Base-by-base conservation (phyloP, 2,888 invertebrate species). In the Lepeophtheirus nordmannii region DNA sequence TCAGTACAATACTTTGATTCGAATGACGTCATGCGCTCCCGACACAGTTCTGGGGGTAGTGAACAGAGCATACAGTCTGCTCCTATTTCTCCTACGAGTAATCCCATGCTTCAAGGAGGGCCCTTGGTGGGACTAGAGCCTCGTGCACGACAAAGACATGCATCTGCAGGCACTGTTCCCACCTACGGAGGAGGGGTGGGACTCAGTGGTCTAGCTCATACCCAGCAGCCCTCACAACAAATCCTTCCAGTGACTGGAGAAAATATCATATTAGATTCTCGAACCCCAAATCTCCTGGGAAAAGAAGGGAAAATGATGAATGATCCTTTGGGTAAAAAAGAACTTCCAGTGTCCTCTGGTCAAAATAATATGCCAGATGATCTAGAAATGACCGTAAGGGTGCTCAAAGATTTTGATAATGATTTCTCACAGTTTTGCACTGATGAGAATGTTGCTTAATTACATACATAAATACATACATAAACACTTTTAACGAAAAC, bases 21-120 rank as follows among this genome's bases (percentile, higher is more conserved):
- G 10, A 40, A 38, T 22, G 62, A 62, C n/a, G 39, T n/a, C 39
- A n/a, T 58, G 20, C 62, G 64, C 14, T 65, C 65, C 10, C 30
- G 65, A 8, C 65, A 65, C 20, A 57, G 57, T 10, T 57, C 57
- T 12, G 65, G 57, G 1, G 65, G 56, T n/a, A 57, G 57, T 38
- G 65, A 65, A n/a, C 61, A 61, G 61, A 37, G 30, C 30, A 22
- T 37, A 11, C 61, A 37, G 39, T 61, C 61, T 12, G 61, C 61
- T 12, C 65, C 65, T 2, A 37, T 38, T 10, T 37, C 56, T 10
- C 64, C 56, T 11, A 60, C 60, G 20, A 60, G 38, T 37, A 57
- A 65, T 39, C 56, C 5, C n/a, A 22, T 30, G 20, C 14, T 23
- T 14, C 30, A 14, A 58, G 22, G 12, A 10, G 58, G 22, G 23